phyloP scores from a whole-genome alignment of 2,113 vertebrate genomes.

The Penelope pileata region DNA sequence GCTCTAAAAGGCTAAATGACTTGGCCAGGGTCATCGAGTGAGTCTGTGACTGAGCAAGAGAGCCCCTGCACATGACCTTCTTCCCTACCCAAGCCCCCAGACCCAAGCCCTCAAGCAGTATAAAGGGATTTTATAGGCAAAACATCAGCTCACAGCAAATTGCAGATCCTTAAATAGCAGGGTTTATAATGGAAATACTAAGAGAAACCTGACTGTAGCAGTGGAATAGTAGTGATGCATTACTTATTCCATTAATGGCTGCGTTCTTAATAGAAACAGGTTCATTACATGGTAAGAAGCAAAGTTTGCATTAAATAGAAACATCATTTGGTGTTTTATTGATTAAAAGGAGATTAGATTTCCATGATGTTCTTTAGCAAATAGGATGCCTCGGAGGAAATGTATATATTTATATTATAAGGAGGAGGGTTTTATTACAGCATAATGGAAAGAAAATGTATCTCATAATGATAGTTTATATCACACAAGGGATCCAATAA shows the following conservation, averaged over 20 bases:
- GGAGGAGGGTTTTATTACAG: slow-evolving; percentile 70
- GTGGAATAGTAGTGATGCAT: slow-evolving; percentile 53
- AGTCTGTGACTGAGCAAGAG: background rate
- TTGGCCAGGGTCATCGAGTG: background rate
- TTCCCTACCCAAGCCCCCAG: background rate
- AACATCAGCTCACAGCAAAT: slow-evolving; percentile 10
- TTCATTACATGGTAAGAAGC: slow-evolving; percentile 74
- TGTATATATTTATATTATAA: slow-evolving; percentile 77
- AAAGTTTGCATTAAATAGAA: slow-evolving; percentile 78
- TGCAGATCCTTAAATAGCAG: slow-evolving; percentile 34
- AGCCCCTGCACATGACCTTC: background rate
- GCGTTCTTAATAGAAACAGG: slow-evolving; percentile 73
- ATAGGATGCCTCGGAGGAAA: slow-evolving; percentile 73
- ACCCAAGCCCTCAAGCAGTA: background rate
- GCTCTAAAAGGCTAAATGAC: slow-evolving; percentile 16
- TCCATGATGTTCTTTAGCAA: slow-evolving; percentile 73
- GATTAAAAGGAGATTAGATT: slow-evolving; percentile 78
- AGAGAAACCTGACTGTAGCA: slow-evolving; percentile 45
- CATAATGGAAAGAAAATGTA: slow-evolving; percentile 76
- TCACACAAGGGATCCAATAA: slow-evolving; percentile 68
- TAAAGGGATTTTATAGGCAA: slow-evolving; percentile 45
- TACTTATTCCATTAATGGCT: slow-evolving; percentile 72
- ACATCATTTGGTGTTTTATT: slow-evolving; percentile 77
- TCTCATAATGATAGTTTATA: slow-evolving; percentile 74
- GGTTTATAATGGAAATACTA: slow-evolving; percentile 56